Conservation (phyloP, 2,797 vertebrate genomes). For the Lemur catta region DNA sequence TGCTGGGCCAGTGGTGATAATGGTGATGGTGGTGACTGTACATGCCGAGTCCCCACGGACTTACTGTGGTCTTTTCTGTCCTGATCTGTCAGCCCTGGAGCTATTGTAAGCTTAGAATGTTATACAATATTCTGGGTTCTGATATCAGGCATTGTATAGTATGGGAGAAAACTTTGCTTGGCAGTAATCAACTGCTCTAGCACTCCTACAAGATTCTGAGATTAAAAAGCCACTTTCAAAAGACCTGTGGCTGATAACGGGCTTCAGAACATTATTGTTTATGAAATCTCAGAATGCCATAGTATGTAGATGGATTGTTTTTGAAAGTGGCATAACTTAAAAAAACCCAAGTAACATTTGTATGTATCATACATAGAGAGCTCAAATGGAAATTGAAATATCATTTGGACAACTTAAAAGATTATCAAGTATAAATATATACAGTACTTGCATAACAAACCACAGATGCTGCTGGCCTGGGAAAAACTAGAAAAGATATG, state of each 20-base stretch:
- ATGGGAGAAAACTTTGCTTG: not conserved
- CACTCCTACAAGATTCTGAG: not conserved
- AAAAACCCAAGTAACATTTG: not conserved
- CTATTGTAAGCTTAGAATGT: not conserved
- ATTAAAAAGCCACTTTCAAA: constrained; percentile 13
- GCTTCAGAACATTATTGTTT: not conserved
- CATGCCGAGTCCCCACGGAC: not conserved
- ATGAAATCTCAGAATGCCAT: not conserved
- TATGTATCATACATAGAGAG: not conserved
- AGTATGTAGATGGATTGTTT: not conserved
- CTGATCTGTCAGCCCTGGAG: not conserved
- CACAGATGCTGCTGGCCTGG: not conserved
- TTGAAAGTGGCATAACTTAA: not conserved
- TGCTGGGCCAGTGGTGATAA: not conserved
- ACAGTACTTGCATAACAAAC: not conserved
- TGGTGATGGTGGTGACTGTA: not conserved
- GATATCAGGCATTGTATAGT: not conserved
- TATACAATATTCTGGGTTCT: not conserved
- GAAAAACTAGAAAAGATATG: not conserved
- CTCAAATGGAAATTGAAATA: not conserved
- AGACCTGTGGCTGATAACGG: not conserved
- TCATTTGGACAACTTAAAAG: constrained; percentile 12
- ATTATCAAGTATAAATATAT: not conserved
- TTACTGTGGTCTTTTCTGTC: not conserved
- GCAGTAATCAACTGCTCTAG: not conserved